Base-by-base conservation (phyloP, 1,140 invertebrate genomes). In the Pseudomyrmex gracilis region DNA sequence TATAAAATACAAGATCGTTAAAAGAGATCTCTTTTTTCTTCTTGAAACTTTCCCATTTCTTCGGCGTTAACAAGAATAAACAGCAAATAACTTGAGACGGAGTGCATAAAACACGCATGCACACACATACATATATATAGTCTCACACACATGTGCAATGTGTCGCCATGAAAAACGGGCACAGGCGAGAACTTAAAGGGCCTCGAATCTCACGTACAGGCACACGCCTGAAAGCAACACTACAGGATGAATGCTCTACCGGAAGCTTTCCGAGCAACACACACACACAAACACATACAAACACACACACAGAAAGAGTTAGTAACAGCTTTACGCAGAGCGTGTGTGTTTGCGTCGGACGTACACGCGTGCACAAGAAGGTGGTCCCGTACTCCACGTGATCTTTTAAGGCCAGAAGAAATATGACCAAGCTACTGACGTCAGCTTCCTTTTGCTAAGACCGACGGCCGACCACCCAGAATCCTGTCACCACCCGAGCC, bases 391-490 rank as follows among this genome's bases (percentile, higher is more conserved):
- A 78, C 76, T 86, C 78, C 87, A 77, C 17, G 43, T 84, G 87
- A 89, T 89, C 87, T 89, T 80, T 80, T 89, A 89, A 89, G 82
- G 89, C 91, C 90, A 90, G 82, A 92, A 93, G 92, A 93, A 93
- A 93, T 93, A 93, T 89, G 93, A 92, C 88, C 91, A 87, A 85
- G 85, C 88, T 89, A 89, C 88, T 82, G 86, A 90, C 89, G 88
- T 90, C 86, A 89, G 88, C 88, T 90, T 91, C 89, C 91, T 92
- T 92, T 93, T 92, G 89, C 85, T 68, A 84, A 71, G 88, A 88
- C 89, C 89, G 91, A 91, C 90, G 87, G 71, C 58, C 91, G 93
- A 93, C 92, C 92, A 93, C 92, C 92, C 92, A 93, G 92, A 92
- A 93, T 92, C 89, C 91, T 93, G 93, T 93, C 93, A 93, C 92